Evolutionary conservation across 1,140 invertebrate species (phyloP).

Genomic region (Drosophila murphyi): DNA sequence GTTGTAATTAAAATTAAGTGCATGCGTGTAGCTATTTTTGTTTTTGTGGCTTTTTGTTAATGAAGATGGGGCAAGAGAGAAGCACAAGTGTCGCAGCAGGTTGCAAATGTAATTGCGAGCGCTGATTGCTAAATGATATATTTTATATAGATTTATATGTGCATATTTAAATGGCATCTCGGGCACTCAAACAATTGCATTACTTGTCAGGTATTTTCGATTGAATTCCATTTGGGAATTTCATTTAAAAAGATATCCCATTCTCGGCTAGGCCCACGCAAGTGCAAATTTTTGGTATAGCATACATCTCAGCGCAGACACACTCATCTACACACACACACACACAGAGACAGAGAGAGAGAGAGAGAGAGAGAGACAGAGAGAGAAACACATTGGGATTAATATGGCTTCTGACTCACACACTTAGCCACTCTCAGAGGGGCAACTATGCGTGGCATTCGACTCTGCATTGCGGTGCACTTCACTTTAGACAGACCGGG

Average conservation of each 20-base stretch:
- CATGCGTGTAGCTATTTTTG: neutral
- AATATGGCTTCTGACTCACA: constrained; percentile 9
- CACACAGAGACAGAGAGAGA: constrained; percentile 6
- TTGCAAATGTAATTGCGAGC: constrained; percentile 35
- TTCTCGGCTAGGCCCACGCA: constrained; percentile 29
- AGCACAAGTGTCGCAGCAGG: neutral
- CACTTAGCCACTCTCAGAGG: neutral
- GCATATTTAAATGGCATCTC: constrained; percentile 40
- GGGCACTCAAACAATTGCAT: neutral
- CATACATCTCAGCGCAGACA: constrained; percentile 25
- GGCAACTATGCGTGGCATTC: constrained; percentile 47
- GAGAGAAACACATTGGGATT: neutral
- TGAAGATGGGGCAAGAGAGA: neutral
- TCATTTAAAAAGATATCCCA: constrained; percentile 56
- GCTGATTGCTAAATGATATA: constrained; percentile 42
- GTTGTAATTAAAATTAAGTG: constrained; percentile 19
- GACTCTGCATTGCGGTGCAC: constrained; percentile 24
- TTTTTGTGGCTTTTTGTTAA: constrained; percentile 11
- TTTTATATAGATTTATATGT: no score
- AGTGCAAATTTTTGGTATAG: constrained; percentile 60
- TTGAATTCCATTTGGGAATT: constrained; percentile 59
- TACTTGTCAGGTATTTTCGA: constrained; percentile 4
- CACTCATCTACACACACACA: constrained; percentile 6
- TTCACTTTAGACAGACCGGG: constrained; percentile 12
- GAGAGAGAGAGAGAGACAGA: neutral